Conservation (phyloP, 2,888 invertebrate genomes). For the Eueremaeus valkanovi region DNA sequence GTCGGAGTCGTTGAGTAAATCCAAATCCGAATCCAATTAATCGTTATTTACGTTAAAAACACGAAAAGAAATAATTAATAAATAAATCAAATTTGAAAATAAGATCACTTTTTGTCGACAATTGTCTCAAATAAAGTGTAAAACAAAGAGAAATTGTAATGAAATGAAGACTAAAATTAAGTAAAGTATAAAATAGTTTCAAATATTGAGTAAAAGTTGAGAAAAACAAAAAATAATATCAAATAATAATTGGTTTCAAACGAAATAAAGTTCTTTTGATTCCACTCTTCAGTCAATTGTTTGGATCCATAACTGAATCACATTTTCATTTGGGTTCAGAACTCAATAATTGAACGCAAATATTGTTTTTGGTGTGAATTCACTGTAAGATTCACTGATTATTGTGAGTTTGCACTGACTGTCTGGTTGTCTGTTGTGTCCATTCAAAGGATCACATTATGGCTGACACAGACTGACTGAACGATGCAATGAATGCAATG, state of each 20-base stretch:
- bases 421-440: not conserved
- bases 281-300: not conserved
- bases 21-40: too few relatives aligned
- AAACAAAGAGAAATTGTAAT: not conserved
- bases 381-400: too few relatives aligned
- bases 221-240: not conserved
- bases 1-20: too few relatives aligned
- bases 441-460: slow-evolving; percentile 1
- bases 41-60: too few relatives aligned
- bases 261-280: not conserved
- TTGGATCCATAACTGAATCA: not conserved
- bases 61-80: too few relatives aligned
- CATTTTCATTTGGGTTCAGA: too few relatives aligned
- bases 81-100: too few relatives aligned
- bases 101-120: too few relatives aligned
- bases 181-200: not conserved
- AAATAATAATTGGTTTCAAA: not conserved
- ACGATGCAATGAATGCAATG: too few relatives aligned
- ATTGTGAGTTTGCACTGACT: too few relatives aligned
- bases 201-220: not conserved
- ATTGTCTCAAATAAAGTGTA: not conserved
- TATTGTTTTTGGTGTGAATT: too few relatives aligned
- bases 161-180: not conserved
- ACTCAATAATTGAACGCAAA: too few relatives aligned
- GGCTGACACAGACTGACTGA: not conserved